Base-by-base conservation (phyloP, 1,140 invertebrate genomes). In the Euwallacea similis region DNA sequence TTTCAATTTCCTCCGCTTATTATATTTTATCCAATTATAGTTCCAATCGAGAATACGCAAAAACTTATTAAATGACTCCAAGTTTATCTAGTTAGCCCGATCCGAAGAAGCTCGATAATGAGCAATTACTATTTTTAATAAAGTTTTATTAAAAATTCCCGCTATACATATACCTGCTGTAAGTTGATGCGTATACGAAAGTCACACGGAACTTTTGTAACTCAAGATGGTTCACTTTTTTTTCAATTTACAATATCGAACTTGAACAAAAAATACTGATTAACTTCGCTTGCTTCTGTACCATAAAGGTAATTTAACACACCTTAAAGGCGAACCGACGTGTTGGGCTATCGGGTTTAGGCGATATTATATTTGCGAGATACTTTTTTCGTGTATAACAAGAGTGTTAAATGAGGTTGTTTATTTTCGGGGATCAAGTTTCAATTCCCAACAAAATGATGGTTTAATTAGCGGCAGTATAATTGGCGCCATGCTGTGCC, bases 61-160 rank as follows among this genome's bases (percentile, higher is more conserved):
- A 11, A 63, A 47, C 42, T 50, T 47, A 47, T 50, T 63, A 63
- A 41, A 61, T 33, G 11, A n/a, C 55, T 41, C 9, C 11, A 11
- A 43, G 42, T 41, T 61, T 61, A 41, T 41, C 59, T 61, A 41
- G 59, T 61, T 61, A 61, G 21, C 54, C 16, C 46, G 61, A 47
- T 63, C 61, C 43, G 61, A 46, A 13, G 61, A 63, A 16, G 61
- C 61, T 63, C 11, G 44, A 13, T 63, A 63, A 63, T 50, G 61
- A 63, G 43, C 61, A 63, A 63, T 63, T 63, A 63, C 61, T n/a
- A 50, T 46, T 63, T 63, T 63, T 63, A 63, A 63, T 63, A 63
- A 63, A 60, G 58, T 60, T 50, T 47, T 47, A 33, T 47, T 63
- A 63, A 63, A 63, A 21, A 63, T 33, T 33, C 21, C 21, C 21